These are phyloP conservation scores for Phyllostomus discolor DNA, from an alignment of 2,113 vertebrate genomes.

Conservation along the genomic window DNA sequence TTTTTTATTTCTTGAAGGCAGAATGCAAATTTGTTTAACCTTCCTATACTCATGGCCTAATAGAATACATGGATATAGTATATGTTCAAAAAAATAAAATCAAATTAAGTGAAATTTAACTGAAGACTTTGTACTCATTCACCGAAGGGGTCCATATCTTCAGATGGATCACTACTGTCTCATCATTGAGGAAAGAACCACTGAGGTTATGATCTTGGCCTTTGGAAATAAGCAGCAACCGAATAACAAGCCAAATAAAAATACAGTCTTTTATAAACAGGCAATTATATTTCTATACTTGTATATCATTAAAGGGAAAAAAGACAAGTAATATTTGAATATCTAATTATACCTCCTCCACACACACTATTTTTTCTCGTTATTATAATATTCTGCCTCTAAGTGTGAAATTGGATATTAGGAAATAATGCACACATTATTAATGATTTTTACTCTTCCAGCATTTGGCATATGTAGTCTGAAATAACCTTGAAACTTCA, in stretches of 20 bases:
- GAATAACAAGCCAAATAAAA: not conserved
- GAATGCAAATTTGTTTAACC: not conserved
- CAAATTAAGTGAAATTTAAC: not conserved
- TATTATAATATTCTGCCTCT: not conserved
- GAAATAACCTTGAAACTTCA: not conserved
- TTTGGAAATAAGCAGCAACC: constrained; percentile 9
- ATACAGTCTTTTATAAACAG: not conserved
- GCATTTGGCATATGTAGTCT: not conserved
- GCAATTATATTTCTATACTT: not conserved
- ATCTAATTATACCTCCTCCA: not conserved
- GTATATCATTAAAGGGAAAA: not conserved
- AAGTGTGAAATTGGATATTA: not conserved
- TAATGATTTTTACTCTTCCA: not conserved
- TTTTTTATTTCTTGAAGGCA: not conserved
- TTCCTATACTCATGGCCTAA: not conserved
- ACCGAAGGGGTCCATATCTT: not conserved
- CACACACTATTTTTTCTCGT: not conserved
- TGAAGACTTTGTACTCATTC: not conserved
- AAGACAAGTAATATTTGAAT: not conserved
- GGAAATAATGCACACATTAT: not conserved
- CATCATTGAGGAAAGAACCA: not conserved
- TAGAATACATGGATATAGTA: not conserved
- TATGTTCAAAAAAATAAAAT: not conserved
- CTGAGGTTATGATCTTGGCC: not conserved
- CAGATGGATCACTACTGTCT: not conserved